Percentiles rank a stretch among this genome's conserved stretches.
These are phyloP conservation scores for Drosophila elegans DNA, from an alignment of 1,140 invertebrate genomes.

Conservation along the genomic window DNA sequence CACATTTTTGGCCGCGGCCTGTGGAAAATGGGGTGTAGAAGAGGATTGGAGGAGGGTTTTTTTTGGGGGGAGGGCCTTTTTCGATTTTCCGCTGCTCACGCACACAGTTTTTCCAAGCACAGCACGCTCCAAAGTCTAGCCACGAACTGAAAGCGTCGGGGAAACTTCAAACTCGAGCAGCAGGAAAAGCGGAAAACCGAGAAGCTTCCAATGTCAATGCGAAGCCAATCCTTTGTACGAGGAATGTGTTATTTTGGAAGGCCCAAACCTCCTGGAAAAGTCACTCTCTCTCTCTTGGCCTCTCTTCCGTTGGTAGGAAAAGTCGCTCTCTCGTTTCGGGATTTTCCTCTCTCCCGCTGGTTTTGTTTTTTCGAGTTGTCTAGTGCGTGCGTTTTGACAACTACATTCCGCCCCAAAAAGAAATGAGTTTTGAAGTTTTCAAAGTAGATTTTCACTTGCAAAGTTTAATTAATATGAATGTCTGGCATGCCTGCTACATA, in stretches of 20 bases:
- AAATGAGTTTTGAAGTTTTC: slow-evolving; percentile 42
- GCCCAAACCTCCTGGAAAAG: slow-evolving; percentile 54
- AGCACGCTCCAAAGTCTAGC: slow-evolving; percentile 81
- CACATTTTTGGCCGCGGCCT: slow-evolving; percentile 24
- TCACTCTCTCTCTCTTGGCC: slow-evolving; percentile 13
- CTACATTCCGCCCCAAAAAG: slow-evolving; percentile 33
- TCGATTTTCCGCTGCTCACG: slow-evolving; percentile 54
- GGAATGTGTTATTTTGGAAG: slow-evolving; percentile 81
- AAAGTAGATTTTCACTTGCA: slow-evolving; percentile 26
- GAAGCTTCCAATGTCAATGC: slow-evolving; percentile 67
- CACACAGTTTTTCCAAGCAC: slow-evolving; percentile 64
- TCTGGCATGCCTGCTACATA: slow-evolving; percentile 19
- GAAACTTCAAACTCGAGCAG: slow-evolving; percentile 50
- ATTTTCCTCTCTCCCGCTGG: slow-evolving; percentile 14
- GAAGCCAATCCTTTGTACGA: slow-evolving; percentile 68
- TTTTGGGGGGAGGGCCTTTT: slow-evolving; percentile 7
- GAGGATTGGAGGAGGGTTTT: slow-evolving; percentile 6
- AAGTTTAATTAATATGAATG: slow-evolving; percentile 50
- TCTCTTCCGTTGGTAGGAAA: slow-evolving; percentile 22
- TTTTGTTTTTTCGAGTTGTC: slow-evolving; percentile 31
- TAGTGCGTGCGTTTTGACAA: slow-evolving; percentile 56
- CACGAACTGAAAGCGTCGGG: slow-evolving; percentile 69
- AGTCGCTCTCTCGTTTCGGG: slow-evolving; percentile 3
- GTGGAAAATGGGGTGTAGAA: slow-evolving; percentile 7
- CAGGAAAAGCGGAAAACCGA: slow-evolving; percentile 56